A percentile compares a stretch with the other conserved stretches of the same genome.
Evolutionary conservation across 1,140 invertebrate species (phyloP).

Genomic region (Sarcophaga bullata): DNA sequence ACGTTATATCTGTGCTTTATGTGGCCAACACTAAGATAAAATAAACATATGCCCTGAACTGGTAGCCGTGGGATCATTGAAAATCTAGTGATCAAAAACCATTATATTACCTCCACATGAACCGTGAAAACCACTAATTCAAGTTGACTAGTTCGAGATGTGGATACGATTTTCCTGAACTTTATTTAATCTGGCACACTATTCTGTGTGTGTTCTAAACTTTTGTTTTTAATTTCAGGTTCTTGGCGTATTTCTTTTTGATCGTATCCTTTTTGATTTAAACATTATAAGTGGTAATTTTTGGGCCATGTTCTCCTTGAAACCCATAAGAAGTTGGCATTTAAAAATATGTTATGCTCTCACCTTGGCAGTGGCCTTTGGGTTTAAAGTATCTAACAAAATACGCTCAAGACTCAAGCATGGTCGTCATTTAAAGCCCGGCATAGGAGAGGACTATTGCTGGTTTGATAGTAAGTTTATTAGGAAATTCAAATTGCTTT

Average conservation of each 20-base stretch:
- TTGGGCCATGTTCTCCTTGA: constrained; percentile 75
- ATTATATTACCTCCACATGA: no score
- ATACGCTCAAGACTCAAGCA: constrained; percentile 68
- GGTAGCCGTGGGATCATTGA: no score
- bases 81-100: no score
- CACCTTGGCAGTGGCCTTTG: constrained; percentile 74
- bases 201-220: no score
- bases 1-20: no score
- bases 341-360: constrained; percentile 71
- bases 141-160: no score
- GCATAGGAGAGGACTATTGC: constrained; percentile 69
- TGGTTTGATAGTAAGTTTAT: constrained; percentile 69
- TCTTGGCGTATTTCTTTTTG: constrained; percentile 78
- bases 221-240: constrained; percentile 57
- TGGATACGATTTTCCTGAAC: no score
- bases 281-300: constrained; percentile 81
- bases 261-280: constrained; percentile 80
- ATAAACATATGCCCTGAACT: no score
- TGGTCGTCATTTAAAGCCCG: constrained; percentile 67
- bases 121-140: no score
- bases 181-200: no score
- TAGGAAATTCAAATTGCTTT: neutral
- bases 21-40: no score
- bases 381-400: constrained; percentile 64
- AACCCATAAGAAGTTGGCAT: constrained; percentile 65